Conservation (phyloP, 2,113 vertebrate species). For the rabbit (Oryctolagus cuniculus) region mOryCun1.1 NC_091448.1:39705501-39706000, state of each 20-base stretch:
- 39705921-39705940: slow-evolving; percentile 81
- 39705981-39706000: slow-evolving; percentile 54
- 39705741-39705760: not conserved
- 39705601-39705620: not conserved
- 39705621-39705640: not conserved
- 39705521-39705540: not conserved
- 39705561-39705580: not conserved
- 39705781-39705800: not conserved
- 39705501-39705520: not conserved
- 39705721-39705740: not conserved
- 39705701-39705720: not conserved
- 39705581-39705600: not conserved
- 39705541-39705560: not conserved
- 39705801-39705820: no score
- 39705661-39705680: not conserved
- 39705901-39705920: slow-evolving; percentile 61
- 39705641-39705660: not conserved
- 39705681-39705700: not conserved
- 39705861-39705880: slow-evolving; percentile 64
- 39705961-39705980: slow-evolving; percentile 71
- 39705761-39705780: not conserved
- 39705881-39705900: slow-evolving; percentile 53
- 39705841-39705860: not conserved
- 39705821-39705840: not conserved
- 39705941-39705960: slow-evolving; percentile 77